Base-by-base conservation (phyloP, 30 jellyfish, hydroid and myxozoan genomes). In the Chrysaora quinquecirrha region DNA sequence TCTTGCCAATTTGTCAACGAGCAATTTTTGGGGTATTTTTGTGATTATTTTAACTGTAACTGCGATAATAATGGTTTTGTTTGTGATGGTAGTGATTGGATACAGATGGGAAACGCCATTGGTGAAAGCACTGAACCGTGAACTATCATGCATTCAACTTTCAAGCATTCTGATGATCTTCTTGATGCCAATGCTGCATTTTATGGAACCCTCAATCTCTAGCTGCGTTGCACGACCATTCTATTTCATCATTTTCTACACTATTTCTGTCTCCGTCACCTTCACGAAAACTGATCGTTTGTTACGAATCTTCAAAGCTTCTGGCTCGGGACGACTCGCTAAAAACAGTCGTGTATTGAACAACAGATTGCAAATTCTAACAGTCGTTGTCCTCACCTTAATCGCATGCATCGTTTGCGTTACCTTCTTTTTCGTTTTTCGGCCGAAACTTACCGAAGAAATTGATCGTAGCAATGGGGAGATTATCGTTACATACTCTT, bases 211-310 rank as follows among this genome's bases (percentile, higher is more conserved):
- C 24, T 3, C 75, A 30, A 33, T 29, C 27, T 46, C 52, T 18
- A 31, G 22, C 10, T 87, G 96, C 71, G 82, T 63, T 6, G 29
- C 70, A 21, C 54, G 91, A 23, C 92, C 96, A 48, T 83, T 84
- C 71, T 94, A 94, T 56, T 94, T 94, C 83, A 89, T 94, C 67
- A 27, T 76, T 29, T 94, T 82, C 72, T 86, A 87, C 82, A 73
- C 97, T 0, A 76, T 83, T 1, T 75, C 99, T 25, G 95, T 94
- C 18, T 94, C 99, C 10, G 99, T 94, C 65, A 94, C 99, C 3
- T 94, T 94, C 83, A 94, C 99, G 35, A 94, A 94, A 54, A 96
- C 99, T 1, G 99, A 94, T 64, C 71, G 99, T 47, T 80, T 94
- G 50, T 61, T 94, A 47, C 96, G 99, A 18, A 78, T 94, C 14